Evolutionary conservation across 1,140 invertebrate species (phyloP).

Genomic region (Magallana gigas): DNA sequence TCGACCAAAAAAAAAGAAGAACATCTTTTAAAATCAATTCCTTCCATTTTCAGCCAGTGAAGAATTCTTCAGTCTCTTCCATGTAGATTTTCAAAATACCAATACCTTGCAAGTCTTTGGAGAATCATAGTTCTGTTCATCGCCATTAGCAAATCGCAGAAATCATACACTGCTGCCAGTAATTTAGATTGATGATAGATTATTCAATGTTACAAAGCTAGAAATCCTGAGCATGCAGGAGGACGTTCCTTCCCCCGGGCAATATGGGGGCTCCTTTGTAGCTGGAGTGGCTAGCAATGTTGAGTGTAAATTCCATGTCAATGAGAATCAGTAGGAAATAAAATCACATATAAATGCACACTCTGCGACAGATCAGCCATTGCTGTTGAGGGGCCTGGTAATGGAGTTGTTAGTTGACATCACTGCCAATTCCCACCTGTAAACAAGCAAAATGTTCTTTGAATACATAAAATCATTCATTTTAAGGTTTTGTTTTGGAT

Average conservation of each 20-base stretch:
- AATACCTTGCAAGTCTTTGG: too few relatives aligned
- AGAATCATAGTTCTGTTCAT: too few relatives aligned
- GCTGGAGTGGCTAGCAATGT: not conserved
- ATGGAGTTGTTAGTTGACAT: slow-evolving; percentile 80
- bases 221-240: not conserved
- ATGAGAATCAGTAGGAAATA: not conserved
- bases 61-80: too few relatives aligned
- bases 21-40: too few relatives aligned
- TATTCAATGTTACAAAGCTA: not conserved
- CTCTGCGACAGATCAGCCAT: slow-evolving; percentile 55
- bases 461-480: too few relatives aligned
- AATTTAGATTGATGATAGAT: not conserved
- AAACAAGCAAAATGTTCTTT: slow-evolving; percentile 19
- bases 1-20: too few relatives aligned
- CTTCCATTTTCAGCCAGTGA: too few relatives aligned
- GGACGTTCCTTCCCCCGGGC: not conserved
- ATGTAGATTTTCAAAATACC: too few relatives aligned
- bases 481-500: too few relatives aligned
- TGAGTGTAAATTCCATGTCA: not conserved
- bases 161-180: not conserved
- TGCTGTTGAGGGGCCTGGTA: slow-evolving; percentile 66
- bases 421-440: slow-evolving; percentile 79
- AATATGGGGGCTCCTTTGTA: not conserved
- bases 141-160: not conserved
- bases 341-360: not conserved